Conservation (phyloP, 1,140 invertebrate species). For the Euborellia annulipes region DNA sequence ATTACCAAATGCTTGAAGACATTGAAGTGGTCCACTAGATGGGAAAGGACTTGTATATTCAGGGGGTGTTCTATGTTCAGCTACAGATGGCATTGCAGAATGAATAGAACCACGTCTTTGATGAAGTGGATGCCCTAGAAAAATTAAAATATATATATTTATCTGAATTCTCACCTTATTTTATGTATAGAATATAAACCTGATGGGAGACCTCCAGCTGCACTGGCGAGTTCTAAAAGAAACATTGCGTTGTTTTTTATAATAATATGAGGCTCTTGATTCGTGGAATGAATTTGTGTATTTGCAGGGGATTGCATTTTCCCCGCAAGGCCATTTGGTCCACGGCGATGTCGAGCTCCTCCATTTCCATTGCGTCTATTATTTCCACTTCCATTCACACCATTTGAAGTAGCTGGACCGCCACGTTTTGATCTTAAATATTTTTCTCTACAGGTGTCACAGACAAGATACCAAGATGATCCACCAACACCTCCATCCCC, state of each 20-base stretch:
- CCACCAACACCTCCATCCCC: slow-evolving; percentile 71
- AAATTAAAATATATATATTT: too few relatives aligned
- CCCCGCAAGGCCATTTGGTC: slow-evolving; percentile 11
- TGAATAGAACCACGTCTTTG: too few relatives aligned
- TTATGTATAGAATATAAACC: too few relatives aligned
- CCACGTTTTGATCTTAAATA: slow-evolving; percentile 44
- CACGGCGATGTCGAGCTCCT: slow-evolving; percentile 19
- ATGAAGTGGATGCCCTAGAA: too few relatives aligned
- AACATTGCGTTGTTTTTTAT: slow-evolving; percentile 93
- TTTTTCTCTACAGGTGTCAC: slow-evolving; percentile 73
- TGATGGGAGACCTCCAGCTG: slow-evolving; percentile 28
- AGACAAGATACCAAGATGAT: slow-evolving; percentile 82
- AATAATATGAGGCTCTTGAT: slow-evolving; percentile 50
- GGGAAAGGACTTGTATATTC: slow-evolving; percentile 35
- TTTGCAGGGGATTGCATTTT: too few relatives aligned
- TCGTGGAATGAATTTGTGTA: too few relatives aligned
- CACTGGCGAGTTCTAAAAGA: slow-evolving; percentile 70
- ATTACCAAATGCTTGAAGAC: slow-evolving; percentile 49
- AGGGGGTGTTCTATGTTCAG: slow-evolving; percentile 39
- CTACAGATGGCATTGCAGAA: slow-evolving; percentile 34
- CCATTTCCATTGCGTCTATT: slow-evolving; percentile 22
- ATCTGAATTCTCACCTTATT: too few relatives aligned
- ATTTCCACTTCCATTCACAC: slow-evolving; percentile 22
- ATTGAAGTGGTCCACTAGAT: slow-evolving; percentile 58
- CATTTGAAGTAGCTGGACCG: slow-evolving; percentile 21